Conservation (phyloP, 1,140 invertebrate genomes). For the Gonioctena quinquepunctata region DNA sequence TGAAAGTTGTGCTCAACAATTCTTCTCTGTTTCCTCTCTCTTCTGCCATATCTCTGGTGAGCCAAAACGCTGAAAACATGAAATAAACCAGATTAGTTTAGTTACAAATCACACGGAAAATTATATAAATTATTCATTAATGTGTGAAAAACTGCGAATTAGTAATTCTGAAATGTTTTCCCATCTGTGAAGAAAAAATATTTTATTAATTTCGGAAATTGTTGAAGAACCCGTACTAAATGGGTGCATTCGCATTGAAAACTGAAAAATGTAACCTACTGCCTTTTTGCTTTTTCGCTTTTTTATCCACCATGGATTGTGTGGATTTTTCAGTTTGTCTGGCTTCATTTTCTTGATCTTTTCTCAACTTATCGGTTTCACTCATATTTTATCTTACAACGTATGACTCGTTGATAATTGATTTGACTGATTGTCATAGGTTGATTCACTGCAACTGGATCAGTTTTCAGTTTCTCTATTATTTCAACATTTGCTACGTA, state of each 20-base stretch:
- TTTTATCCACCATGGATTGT: too few species aligned
- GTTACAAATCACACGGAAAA: not conserved
- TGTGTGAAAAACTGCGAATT: not conserved
- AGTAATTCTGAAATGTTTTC: not conserved
- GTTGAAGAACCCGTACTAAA: not conserved
- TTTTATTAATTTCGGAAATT: not conserved
- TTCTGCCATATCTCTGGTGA: constrained; percentile 44
- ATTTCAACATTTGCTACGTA: too few species aligned
- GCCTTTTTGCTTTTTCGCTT: too few species aligned
- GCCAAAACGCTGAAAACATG: constrained; percentile 35
- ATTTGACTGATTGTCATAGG: too few species aligned
- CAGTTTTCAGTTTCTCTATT: too few species aligned
- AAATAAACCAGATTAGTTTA: not conserved
- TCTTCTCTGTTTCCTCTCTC: constrained; percentile 31
- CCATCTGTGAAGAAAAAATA: not conserved
- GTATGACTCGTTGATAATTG: too few species aligned
- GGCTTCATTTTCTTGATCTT: not conserved
- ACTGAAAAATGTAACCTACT: too few species aligned
- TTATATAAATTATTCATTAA: not conserved
- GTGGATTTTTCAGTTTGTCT: not conserved
- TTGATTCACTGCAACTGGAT: too few species aligned
- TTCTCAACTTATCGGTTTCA: too few species aligned
- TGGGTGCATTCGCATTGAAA: too few species aligned
- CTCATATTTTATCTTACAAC: too few species aligned
- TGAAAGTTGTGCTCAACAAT: constrained; percentile 33